These are phyloP conservation scores for Bufotes viridis DNA, from an alignment of 2,797 vertebrate species.

Conservation along the genomic window DNA sequence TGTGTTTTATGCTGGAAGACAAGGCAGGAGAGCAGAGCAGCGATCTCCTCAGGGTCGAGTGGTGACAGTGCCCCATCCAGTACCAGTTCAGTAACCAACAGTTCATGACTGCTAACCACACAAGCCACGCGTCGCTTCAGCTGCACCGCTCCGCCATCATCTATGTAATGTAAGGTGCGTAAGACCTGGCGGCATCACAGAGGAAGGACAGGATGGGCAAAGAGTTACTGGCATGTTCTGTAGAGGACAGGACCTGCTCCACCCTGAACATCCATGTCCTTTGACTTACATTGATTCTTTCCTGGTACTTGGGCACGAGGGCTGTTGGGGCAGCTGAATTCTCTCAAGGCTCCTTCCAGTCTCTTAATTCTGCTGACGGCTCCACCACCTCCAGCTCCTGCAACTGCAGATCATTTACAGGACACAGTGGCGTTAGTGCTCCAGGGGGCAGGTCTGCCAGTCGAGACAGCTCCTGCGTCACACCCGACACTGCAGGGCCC, in stretches of 20 bases:
- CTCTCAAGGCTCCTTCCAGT: conserved; percentile 78
- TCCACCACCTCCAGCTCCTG: conserved; percentile 87
- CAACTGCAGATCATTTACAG: conserved; percentile 87
- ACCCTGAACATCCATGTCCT: background rate
- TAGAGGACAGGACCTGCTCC: background rate
- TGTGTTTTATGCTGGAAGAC: conserved; percentile 86
- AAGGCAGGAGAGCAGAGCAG: conserved; percentile 88
- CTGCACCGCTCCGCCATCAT: conserved; percentile 83
- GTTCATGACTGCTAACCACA: conserved; percentile 91
- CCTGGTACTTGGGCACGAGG: conserved; percentile 86
- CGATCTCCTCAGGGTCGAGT: conserved; percentile 88
- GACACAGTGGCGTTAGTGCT: conserved; percentile 79
- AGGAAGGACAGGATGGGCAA: too few relatives aligned
- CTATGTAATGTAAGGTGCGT: conserved; percentile 84
- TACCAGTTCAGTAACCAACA: conserved; percentile 90
- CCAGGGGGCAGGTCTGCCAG: conserved; percentile 81
- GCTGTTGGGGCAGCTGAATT: conserved; percentile 84
- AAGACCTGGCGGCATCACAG: conserved; percentile 80
- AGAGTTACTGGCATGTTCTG: background rate
- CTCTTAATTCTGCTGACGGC: conserved; percentile 74
- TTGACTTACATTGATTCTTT: conserved; percentile 81
- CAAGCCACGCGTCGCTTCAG: conserved; percentile 90
- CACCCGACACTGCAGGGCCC: conserved; percentile 82
- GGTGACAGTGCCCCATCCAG: conserved; percentile 88
- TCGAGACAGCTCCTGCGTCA: conserved; percentile 88